Conservation (phyloP, 2,113 vertebrate genomes). For the Neolamprologus falcicula region DNA sequence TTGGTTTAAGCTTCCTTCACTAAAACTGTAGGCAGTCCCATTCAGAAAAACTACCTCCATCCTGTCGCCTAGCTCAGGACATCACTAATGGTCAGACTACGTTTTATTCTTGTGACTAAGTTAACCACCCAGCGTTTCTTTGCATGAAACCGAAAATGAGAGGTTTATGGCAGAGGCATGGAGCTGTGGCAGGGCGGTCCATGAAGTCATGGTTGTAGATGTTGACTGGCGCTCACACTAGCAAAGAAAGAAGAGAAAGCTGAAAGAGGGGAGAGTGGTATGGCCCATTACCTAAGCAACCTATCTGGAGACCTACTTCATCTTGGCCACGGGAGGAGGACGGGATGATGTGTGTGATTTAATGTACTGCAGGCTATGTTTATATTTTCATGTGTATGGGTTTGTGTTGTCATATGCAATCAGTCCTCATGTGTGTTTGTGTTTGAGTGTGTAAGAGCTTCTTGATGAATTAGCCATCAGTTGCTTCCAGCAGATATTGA, state of each 20-base stretch:
- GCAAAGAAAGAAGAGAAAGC: neutral
- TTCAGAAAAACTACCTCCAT: neutral
- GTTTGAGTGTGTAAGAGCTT: neutral
- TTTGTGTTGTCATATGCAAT: constrained; percentile 1
- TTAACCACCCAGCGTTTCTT: neutral
- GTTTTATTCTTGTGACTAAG: neutral
- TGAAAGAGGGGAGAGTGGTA: neutral
- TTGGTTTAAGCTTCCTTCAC: neutral
- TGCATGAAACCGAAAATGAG: neutral
- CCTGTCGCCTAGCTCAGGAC: neutral
- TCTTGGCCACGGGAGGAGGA: neutral
- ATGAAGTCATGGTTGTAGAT: neutral
- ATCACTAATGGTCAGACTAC: neutral
- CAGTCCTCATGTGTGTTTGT: neutral
- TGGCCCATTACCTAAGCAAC: constrained; percentile 28
- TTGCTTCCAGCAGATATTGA: constrained; percentile 19
- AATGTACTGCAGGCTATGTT: neutral
- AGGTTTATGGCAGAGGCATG: neutral
- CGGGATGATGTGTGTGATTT: neutral
- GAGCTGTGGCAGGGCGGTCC: neutral
- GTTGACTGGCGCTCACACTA: neutral
- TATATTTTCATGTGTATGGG: neutral
- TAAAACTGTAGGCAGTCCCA: accelerated
- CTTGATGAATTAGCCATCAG: neutral
- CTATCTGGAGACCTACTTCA: constrained; percentile 19